These are phyloP conservation scores for Synaphobranchus kaupii DNA, from an alignment of 2,797 vertebrate species.

Conservation along the genomic window DNA sequence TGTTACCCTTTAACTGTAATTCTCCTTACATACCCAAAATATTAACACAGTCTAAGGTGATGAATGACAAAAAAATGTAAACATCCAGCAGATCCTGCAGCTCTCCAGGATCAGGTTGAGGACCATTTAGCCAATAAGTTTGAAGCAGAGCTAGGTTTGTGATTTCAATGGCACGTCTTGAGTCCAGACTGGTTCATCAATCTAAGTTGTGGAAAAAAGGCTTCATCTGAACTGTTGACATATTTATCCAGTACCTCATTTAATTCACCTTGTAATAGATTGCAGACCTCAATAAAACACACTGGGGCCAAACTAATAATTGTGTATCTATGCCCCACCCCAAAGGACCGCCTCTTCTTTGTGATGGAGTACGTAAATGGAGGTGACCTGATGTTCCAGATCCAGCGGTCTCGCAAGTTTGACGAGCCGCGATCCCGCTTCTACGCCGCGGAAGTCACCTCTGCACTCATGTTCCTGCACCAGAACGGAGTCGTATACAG, in stretches of 20 bases:
- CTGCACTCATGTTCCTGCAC: slow-evolving; percentile 97
- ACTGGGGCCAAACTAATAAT: not conserved
- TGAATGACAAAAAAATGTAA: too few species aligned
- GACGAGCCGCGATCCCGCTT: slow-evolving; percentile 95
- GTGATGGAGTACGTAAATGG: slow-evolving; percentile 99
- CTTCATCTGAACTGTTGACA: not conserved
- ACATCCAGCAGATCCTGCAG: too few species aligned
- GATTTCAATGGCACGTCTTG: not conserved
- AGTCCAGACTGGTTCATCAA: not conserved
- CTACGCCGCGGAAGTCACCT: slow-evolving; percentile 98
- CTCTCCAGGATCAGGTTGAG: too few species aligned
- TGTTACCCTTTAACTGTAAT: too few species aligned
- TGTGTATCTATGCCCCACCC: slow-evolving; percentile 14
- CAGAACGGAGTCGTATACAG: slow-evolving; percentile 97
- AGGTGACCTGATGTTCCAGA: slow-evolving; percentile 99
- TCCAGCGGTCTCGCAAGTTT: slow-evolving; percentile 96
- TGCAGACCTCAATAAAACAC: not conserved
- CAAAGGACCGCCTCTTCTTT: slow-evolving; percentile 96
- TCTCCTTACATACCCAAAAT: too few species aligned
- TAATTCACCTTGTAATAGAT: not conserved
- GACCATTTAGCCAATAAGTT: too few species aligned
- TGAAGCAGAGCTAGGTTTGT: not conserved
- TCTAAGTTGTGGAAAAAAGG: not conserved
- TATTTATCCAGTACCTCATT: not conserved
- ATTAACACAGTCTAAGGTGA: too few species aligned